Conservation (phyloP, 2,113 vertebrate species). For the Eublepharis macularius region DNA sequence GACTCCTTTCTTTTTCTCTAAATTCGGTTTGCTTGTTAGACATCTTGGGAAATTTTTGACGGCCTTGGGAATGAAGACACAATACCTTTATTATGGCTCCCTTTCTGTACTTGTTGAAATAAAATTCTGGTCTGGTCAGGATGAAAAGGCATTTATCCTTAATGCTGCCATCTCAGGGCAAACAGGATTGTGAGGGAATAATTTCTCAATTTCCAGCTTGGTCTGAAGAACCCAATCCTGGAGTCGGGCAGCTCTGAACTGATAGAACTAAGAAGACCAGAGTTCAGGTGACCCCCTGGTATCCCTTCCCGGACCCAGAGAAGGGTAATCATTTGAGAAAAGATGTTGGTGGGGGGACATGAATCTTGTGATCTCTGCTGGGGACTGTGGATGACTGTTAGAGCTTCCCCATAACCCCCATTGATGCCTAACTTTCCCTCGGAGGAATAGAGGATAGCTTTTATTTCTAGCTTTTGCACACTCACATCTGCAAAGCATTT, state of each 20-base stretch:
- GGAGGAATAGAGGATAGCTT: background rate
- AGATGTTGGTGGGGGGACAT: too few species aligned
- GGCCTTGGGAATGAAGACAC: too few species aligned
- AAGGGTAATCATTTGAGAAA: background rate
- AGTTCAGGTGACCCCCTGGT: background rate
- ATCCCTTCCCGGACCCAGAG: background rate
- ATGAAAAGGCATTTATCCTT: background rate
- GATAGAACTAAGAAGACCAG: background rate
- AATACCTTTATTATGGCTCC: background rate
- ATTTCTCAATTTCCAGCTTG: background rate
- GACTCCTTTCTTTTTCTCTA: background rate
- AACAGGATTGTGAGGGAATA: background rate
- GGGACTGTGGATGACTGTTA: background rate
- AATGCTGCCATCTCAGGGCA: background rate
- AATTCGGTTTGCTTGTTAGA: background rate
- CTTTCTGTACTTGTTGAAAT: background rate
- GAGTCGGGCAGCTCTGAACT: background rate
- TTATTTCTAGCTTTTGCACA: too few species aligned
- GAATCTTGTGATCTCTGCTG: background rate
- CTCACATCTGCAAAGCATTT: too few species aligned
- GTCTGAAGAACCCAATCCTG: background rate
- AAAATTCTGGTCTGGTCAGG: background rate
- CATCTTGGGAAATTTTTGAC: background rate
- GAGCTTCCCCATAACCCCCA: background rate
- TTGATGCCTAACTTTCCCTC: background rate